Evolutionary conservation across 2,797 vertebrate genomes (phyloP).

Genomic region (Phoxinus dragarum): DNA sequence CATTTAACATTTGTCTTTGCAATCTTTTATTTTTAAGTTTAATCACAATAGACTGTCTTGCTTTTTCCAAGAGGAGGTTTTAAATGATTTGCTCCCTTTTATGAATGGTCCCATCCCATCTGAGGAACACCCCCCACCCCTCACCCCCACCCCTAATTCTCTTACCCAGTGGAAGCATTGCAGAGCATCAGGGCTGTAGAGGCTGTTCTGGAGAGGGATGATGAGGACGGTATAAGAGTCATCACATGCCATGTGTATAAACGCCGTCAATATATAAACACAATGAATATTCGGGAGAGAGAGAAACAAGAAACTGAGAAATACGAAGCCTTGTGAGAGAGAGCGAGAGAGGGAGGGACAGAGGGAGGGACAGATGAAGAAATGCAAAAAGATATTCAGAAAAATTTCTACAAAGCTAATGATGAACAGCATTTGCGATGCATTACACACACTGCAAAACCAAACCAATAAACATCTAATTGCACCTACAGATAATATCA

Average conservation of each 20-base stretch:
- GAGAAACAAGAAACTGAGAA: background rate
- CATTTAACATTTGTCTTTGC: background rate
- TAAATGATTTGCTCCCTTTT: background rate
- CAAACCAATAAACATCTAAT: background rate
- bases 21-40: background rate
- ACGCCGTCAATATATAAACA: constrained; percentile 46
- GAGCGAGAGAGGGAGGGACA: background rate
- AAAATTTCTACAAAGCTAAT: constrained; percentile 9
- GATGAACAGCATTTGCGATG: constrained; percentile 16
- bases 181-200: constrained; percentile 79
- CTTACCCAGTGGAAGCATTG: constrained; percentile 85
- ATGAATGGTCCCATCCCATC: background rate
- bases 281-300: background rate
- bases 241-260: constrained; percentile 76
- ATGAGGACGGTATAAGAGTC: constrained; percentile 82
- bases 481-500: constrained; percentile 36
- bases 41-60: background rate
- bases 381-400: constrained; percentile 26
- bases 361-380: background rate
- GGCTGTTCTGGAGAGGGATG: constrained; percentile 79
- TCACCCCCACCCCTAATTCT: background rate
- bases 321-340: constrained; percentile 14
- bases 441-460: constrained; percentile 17
- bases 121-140: background rate
- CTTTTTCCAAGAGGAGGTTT: background rate